Evolutionary conservation across 2,888 invertebrate genomes (phyloP), one percentile per base, ranked within the genome.

Genomic region (Siphonodentalium dalli): DNA sequence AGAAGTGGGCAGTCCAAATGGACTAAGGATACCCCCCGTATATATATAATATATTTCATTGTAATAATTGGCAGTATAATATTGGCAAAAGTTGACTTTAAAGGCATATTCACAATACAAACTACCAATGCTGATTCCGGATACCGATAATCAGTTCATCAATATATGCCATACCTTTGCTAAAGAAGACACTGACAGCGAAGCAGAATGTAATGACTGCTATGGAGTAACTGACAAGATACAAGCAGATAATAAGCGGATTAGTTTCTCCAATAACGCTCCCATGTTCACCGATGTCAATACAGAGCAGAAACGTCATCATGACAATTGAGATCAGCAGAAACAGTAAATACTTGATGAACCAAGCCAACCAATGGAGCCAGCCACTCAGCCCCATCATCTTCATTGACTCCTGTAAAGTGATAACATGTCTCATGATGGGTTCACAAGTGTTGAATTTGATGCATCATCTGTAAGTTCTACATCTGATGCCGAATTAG

Each of bases 321-420:
- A 84, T 58, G 13, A 84, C 63, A 0, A 87, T 83, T 0, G 89
- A 86, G 33, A 90, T 75, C 1, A 87, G 65, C 49, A 90, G 84
- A 72, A 88, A 88, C 3, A 89, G 65, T 63, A 91, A 87, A 50
- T 89, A 88, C 75, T 91, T 90, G 37, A 88, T 83, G 79, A 91
- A 92, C 91, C 93, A 93, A 1, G 92, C 91, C 0, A 86, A 78
- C 92, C 93, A 93, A 71, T 93, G 89, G 62, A 92, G 82, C 89
- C 90, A 91, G 47, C 88, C 88, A 28, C 88, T 86, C 26, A 94
- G 82, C 2, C 94, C 94, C 89, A 93, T 92, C 82, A 93, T 91
- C 84, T 92, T 92, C 91, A 93, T 90, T 0, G 91, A 88, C 85
- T 93, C 93, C 89, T 93, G 82, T 29, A 52, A n/a, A n/a, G n/a